phyloP scores from a whole-genome alignment of 1,140 invertebrate species.

The Drosophila busckii region DNA sequence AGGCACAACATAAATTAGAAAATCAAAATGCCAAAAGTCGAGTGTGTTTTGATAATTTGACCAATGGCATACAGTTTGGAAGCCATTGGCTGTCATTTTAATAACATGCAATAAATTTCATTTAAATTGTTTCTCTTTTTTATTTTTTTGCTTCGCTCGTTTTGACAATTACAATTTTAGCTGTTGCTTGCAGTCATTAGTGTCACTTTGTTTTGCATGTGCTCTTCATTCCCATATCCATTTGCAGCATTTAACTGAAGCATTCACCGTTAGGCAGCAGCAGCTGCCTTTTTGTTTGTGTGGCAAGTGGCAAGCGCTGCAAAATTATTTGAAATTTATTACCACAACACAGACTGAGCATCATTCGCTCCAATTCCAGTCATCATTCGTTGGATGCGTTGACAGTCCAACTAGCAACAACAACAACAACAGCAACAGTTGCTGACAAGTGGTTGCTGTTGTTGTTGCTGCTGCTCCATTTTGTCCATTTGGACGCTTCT shows the following conservation, averaged over 20 bases:
- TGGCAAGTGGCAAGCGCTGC: slow-evolving; percentile 30
- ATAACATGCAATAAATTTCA: slow-evolving; percentile 39
- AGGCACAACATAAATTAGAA: slow-evolving; percentile 62
- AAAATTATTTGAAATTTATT: slow-evolving; percentile 60
- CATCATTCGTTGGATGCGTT: slow-evolving; percentile 52
- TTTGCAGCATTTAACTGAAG: slow-evolving; percentile 5
- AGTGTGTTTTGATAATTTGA: slow-evolving; percentile 38
- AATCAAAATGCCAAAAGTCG: slow-evolving; percentile 61
- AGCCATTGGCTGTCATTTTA: slow-evolving; percentile 1
- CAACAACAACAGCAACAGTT: slow-evolving; percentile 9
- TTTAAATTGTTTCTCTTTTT: slow-evolving; percentile 51
- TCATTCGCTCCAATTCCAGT: slow-evolving; percentile 58
- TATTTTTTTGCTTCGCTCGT: no score
- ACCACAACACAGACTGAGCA: slow-evolving; percentile 38
- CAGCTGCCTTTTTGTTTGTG: slow-evolving; percentile 48
- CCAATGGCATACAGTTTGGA: slow-evolving; percentile 36
- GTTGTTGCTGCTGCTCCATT: slow-evolving; percentile 55
- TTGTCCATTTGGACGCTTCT: slow-evolving; percentile 71
- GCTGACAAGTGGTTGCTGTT: slow-evolving; percentile 2
- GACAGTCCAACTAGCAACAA: slow-evolving; percentile 43
- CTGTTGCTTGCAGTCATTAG: slow-evolving; percentile 64
- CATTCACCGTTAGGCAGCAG: slow-evolving; percentile 36
- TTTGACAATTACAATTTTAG: slow-evolving; percentile 63
- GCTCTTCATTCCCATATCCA: slow-evolving; percentile 2
- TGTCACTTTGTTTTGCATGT: slow-evolving; percentile 58